Conservation (phyloP, 1,140 invertebrate species). For the Vanessa tameamea region DNA sequence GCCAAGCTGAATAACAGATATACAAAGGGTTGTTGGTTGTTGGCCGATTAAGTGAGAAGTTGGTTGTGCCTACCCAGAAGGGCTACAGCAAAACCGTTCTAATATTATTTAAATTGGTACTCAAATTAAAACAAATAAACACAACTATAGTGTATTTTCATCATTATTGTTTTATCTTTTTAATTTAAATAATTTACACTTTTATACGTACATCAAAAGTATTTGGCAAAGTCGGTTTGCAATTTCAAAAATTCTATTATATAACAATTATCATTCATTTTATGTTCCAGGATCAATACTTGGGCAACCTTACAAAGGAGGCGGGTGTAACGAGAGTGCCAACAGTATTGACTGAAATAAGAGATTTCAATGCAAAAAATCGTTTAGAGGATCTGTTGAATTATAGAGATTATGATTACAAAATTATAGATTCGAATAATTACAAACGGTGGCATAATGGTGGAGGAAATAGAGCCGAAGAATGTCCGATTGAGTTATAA, state of each 20-base stretch:
- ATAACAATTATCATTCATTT: not conserved
- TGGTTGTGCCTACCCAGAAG: too few relatives aligned
- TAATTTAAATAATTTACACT: too few relatives aligned
- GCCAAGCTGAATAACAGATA: too few relatives aligned
- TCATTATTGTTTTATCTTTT: too few relatives aligned
- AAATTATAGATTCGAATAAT: conserved; percentile 49
- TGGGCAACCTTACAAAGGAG: conserved; percentile 60
- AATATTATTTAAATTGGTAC: too few relatives aligned
- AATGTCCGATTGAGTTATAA: conserved; percentile 42
- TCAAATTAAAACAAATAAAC: too few relatives aligned
- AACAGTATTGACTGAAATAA: conserved; percentile 57
- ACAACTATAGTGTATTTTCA: too few relatives aligned
- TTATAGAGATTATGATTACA: conserved; percentile 69
- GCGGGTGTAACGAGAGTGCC: conserved; percentile 54
- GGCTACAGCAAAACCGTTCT: too few relatives aligned
- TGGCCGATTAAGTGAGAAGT: too few relatives aligned
- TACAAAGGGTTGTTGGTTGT: too few relatives aligned
- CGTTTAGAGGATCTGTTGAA: conserved; percentile 65
- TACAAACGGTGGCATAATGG: conserved; percentile 57
- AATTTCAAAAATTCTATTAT: too few relatives aligned
- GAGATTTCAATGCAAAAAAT: conserved; percentile 64
- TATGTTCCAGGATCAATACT: conserved; percentile 64
- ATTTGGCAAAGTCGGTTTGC: too few relatives aligned
- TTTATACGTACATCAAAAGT: not conserved
- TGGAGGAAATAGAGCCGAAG: conserved; percentile 46